Base-by-base conservation (phyloP, 2,888 invertebrate genomes). In the Campoletis raptor region DNA sequence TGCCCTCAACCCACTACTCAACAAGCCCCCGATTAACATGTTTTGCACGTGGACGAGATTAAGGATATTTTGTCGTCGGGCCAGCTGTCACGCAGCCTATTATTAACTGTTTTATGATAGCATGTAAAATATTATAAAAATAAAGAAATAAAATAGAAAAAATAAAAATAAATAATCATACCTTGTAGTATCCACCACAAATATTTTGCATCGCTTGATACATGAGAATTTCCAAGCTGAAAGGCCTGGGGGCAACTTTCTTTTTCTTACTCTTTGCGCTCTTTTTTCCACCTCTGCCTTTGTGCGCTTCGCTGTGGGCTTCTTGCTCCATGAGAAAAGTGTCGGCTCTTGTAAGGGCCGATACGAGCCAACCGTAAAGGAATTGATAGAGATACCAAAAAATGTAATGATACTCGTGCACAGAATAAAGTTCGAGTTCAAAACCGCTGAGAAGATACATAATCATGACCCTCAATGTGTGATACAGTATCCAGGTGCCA, bases 321-420 rank as follows among this genome's bases (percentile, higher is more conserved):
- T 98, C 98, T 91, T 97, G 97, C 87, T 97, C 97, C 66, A 96
- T 95, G 21, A 98, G 95, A 88, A 98, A 96, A 37, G 97, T 97
- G 92, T 99, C 98, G 0, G 99, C 99, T 85, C 99, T 96, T 0
- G 97, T 97, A 61, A 99, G 95, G 0, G 99, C 98, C 0, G 99
- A 99, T 2, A 98, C 97, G 85, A 99, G 95, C 97, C 99, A 99
- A 9, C 98, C 98, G 94, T 98, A 99, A 5, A 99, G 95, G 94
- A 98, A 98, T 95, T 99, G 99, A 94, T 98, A 98, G 40, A 99
- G 95, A 94, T 99, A 98, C 98, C 98, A 99, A 94, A 97, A 99
- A 90, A 99, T 97, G 93, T 99, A 99, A 91, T 98, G 97, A 94
- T 98, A 99, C 95, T 99, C 99, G 94, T 99, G 99, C 37, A 97